Percentiles rank a stretch among this genome's conserved stretches.
phyloP scores from a whole-genome alignment of 2,797 vertebrate genomes.

The Halcyon badia region DNA sequence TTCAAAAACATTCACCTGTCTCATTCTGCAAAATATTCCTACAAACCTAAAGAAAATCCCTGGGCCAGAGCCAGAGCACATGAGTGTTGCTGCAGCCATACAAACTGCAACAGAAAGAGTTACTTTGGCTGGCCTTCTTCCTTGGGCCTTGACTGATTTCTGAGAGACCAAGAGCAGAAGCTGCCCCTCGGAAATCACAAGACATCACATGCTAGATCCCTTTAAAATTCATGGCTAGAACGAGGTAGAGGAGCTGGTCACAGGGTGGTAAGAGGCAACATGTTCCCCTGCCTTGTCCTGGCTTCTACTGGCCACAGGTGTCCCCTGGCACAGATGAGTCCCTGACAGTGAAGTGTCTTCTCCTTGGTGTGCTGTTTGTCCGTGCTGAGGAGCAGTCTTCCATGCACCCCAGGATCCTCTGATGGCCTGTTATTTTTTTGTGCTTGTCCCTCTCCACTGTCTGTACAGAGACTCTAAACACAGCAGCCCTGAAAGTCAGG shows the following conservation, averaged over 20 bases:
- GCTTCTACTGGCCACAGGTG: background rate
- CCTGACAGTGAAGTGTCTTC: background rate
- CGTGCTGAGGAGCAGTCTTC: background rate
- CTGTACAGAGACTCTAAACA: background rate
- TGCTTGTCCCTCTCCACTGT: background rate
- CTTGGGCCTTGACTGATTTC: background rate
- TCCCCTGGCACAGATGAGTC: fast-evolving
- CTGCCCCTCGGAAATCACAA: background rate
- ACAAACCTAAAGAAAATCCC: background rate
- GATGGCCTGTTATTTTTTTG: background rate
- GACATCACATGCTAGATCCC: background rate
- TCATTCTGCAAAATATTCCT: background rate
- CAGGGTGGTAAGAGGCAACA: background rate
- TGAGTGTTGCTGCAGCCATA: background rate
- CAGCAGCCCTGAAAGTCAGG: background rate
- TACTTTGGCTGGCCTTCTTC: background rate
- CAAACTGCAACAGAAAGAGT: background rate
- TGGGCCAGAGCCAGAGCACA: background rate
- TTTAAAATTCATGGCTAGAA: background rate
- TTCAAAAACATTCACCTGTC: background rate
- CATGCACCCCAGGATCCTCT: background rate
- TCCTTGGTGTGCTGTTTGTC: background rate
- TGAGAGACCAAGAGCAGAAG: background rate
- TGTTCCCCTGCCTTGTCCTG: fast-evolving
- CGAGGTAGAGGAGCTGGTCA: background rate